Evolutionary conservation across 2,888 invertebrate species (phyloP), one percentile per base, ranked within the genome.

Genomic region (Phengaris alcon): DNA sequence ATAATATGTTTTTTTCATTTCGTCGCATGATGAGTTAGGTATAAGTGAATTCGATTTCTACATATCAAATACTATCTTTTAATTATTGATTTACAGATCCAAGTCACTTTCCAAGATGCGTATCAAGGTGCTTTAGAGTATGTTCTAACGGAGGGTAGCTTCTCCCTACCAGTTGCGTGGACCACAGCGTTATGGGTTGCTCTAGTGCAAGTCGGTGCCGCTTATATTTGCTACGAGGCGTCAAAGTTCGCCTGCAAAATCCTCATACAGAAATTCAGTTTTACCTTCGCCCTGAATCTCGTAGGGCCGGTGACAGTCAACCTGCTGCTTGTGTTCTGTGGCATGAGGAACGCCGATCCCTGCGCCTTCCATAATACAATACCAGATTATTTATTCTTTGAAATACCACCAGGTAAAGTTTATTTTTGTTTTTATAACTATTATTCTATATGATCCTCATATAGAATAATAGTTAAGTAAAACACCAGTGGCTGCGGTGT

Each of bases 181-280:
- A 77, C 82, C 9, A 87, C 94, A 0, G 91, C 95, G 0, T 79
- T 96, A 54, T 95, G 95, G 88, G 94, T 96, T 0, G 90, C 95
- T 35, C 78, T 96, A 0, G 93, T 97, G 52, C 97, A 97, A 87
- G 93, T 96, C 0, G 78, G 89, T 0, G 87, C 95, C 0, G 95
- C 96, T 2, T 96, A 97, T 82, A 79, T 96, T 10, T 95, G 95
- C 80, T 96, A 95, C 82, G 92, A 93, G 35, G 94, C 95, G 78
- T 94, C 95, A 6, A 98, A 97, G 90, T 97, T 97, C 80, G 96
- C 97, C 0, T 97, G 97, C 91, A 97, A 97, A 92, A 96, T 98
- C 78, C 95, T 97, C 85, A 98, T 99, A 85, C 98, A 98, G 87
- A 95, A 95, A 75, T 96, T 97, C 85, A 97, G 98, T 81, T 98